Base-by-base conservation (phyloP, 1,140 invertebrate genomes). In the Brachionus asplanchnoidis region DNA sequence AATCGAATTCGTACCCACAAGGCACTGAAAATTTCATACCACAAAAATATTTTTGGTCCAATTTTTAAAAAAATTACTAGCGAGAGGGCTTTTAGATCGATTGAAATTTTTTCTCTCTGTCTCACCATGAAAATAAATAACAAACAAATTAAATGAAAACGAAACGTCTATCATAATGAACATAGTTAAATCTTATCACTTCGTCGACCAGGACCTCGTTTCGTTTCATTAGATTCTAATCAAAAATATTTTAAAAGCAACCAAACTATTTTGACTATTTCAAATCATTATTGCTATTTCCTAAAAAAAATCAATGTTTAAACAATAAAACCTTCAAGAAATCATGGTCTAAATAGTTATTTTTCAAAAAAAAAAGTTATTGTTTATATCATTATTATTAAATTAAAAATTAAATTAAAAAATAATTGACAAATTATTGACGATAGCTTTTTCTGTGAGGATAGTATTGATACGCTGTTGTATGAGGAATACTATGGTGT, bases 31-130 rank as follows among this genome's bases (percentile, higher is more conserved):
- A 17, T 68, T 23, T 26, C 11, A 66, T 2, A 66, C 20, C 8
- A 68, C 66, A 17, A 40, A 73, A 42, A 73, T 73, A 73, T 73
- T 73, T 73, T 73, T 44, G 32, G 12, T 42, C 36, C 32, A 73
- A 40, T 42, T 60, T 60, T 60, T 1, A 60, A 46, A 60, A 60
- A 60, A 20, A 23, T 60, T 20, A 60, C 17, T 60, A 20, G 53
- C 53, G 53, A 20, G 20, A 60, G 17, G 53, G 53, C 17, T 60
- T 60, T 60, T 60, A 23, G 53, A 60, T 60, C n/a, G 53, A 60
- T 60, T 46, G 14, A 46, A 46, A 46, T 46, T 46, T 46, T 60
- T 60, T 60, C 53, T 60, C n/a, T 20, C 8, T 60, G 6, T 60
- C 53, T 60, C 53, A 60, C 53, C 20, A 8, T 60, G 53, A 60